Percentiles rank a stretch among this genome's conserved stretches.
These are phyloP conservation scores for Melanaphis sacchari DNA, from an alignment of 1,140 invertebrate species.

Conservation along the genomic window DNA sequence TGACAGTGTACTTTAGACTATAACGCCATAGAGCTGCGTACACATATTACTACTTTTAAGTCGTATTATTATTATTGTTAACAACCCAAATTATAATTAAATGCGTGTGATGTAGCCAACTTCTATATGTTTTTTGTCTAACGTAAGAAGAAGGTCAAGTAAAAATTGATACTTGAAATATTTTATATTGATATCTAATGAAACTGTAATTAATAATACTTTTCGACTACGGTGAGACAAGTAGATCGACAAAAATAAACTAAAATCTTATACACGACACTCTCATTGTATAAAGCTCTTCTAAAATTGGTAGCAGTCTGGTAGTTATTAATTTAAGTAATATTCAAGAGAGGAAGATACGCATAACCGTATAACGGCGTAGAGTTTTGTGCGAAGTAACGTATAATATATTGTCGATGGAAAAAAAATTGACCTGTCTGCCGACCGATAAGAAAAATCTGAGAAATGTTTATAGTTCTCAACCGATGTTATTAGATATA, in stretches of 20 bases:
- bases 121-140: neutral
- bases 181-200: neutral
- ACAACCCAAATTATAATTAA: neutral
- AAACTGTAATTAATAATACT: neutral
- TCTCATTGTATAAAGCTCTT: neutral
- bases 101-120: neutral
- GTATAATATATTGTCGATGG: neutral
- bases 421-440: slow-evolving; percentile 11
- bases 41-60: neutral
- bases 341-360: neutral
- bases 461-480: neutral
- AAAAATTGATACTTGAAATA: neutral
- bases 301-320: neutral
- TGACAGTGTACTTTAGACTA: neutral
- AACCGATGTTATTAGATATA: neutral
- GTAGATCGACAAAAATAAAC: neutral
- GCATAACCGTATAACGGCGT: neutral
- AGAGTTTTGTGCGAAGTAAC: neutral
- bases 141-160: neutral
- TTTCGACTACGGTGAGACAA: neutral
- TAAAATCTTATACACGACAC: neutral
- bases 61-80: neutral
- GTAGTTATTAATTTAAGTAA: neutral
- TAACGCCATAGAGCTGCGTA: neutral
- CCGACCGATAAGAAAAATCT: neutral